Evolutionary conservation across 2,113 vertebrate species (phyloP), one percentile per base, ranked within the genome.

Genomic region (Indicator indicator): DNA sequence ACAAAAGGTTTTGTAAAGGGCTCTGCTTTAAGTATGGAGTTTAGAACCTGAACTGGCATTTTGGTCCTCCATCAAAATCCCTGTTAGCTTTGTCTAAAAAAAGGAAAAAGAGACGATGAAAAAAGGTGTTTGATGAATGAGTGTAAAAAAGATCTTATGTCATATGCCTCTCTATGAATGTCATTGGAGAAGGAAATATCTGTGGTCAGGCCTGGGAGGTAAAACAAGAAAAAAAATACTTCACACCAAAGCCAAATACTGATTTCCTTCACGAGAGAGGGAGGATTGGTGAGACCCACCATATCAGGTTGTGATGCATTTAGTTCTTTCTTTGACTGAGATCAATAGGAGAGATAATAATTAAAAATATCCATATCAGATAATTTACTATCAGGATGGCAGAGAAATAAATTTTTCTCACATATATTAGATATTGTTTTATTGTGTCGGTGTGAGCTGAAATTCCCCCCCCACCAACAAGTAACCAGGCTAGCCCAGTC

Each of bases 1-100:
- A 95, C 85, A 91, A 95, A 93, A 77, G 85, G 11, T 71, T 95
- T 95, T 93, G 69, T 94, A 69, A 86, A 94, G 44, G 54, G 54
- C 16, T 83, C 32, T 28, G 12, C 33, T 88, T 65, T 75, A 69
- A 60, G 32, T 33, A 48, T 30, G 0, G 11, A 68, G 50, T 86
- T 93, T 69, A 72, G 88, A 89, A 81, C 76, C 36, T 36, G 62
- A 94, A 86, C 93, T 83, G 94, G 64, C 33, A 27, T 94, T 86
- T 94, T 36, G 20, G 30, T 84, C 54, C 46, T 84, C 50, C 58
- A 68, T 54, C 8, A 86, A 89, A 89, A 80, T 69, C 54, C 28
- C 71, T 32, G 19, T 33, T 79, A 70, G 12, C 6, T 59, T 38
- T 30, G 6, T 28, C 58, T 92, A 44, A 92, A 20, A 7, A 36